phyloP scores from a whole-genome alignment of 2,113 vertebrate species.

The Corythornis vintsioides region DNA sequence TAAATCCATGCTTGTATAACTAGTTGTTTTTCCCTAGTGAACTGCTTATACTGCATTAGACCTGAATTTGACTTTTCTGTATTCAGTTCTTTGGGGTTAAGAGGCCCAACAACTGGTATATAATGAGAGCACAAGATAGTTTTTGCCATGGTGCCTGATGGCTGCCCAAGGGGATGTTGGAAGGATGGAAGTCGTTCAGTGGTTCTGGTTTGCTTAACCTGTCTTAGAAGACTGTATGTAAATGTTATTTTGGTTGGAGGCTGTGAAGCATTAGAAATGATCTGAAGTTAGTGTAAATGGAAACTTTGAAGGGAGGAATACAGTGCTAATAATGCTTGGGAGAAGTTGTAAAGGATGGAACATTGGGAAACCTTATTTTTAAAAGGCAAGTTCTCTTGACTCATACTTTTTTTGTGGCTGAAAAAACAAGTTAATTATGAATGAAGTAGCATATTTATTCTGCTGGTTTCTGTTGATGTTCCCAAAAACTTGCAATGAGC shows the following conservation, averaged over 20 bases:
- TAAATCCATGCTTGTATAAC: neutral
- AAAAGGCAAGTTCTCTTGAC: neutral
- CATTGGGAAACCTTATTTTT: neutral
- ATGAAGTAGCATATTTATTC: neutral
- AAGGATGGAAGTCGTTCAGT: neutral
- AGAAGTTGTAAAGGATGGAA: neutral
- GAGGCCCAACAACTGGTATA: neutral
- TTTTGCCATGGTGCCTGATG: neutral
- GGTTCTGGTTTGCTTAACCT: neutral
- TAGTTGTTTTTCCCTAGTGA: conserved; percentile 4
- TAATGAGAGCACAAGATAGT: neutral
- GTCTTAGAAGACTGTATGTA: neutral
- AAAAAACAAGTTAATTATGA: neutral
- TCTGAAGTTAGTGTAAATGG: neutral
- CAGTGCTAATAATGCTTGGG: neutral
- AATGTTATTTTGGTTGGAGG: neutral
- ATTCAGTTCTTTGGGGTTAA: neutral
- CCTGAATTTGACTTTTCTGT: neutral
- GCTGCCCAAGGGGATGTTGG: neutral
- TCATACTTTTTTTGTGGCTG: neutral
- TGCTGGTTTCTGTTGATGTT: neutral
- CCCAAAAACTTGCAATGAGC: neutral
- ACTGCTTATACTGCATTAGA: neutral
- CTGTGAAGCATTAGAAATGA: neutral
- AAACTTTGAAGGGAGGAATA: neutral